Evolutionary conservation across 2,797 vertebrate genomes (phyloP).

Genomic region (Periparus ater): DNA sequence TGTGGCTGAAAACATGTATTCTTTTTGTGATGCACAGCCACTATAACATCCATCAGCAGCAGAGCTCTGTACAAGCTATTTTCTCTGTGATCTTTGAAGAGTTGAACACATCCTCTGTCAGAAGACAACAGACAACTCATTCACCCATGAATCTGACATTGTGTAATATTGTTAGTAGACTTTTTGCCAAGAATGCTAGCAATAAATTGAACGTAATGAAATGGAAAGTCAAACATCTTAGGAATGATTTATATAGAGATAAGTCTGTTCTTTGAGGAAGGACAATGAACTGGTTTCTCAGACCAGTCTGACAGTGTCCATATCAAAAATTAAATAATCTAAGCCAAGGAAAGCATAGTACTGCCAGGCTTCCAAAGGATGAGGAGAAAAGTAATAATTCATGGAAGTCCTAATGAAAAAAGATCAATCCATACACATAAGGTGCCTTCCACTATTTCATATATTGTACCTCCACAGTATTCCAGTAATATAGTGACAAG

Average conservation of each 20-base stretch:
- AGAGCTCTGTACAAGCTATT: neutral
- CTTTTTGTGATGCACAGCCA: neutral
- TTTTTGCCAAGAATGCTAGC: neutral
- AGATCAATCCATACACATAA: neutral
- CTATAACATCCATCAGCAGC: neutral
- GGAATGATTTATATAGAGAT: neutral
- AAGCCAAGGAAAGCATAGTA: neutral
- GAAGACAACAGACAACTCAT: neutral
- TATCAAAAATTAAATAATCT: neutral
- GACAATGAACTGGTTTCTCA: neutral
- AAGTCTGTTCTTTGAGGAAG: neutral
- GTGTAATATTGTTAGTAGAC: neutral
- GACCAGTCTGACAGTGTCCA: neutral
- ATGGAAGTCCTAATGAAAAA: neutral
- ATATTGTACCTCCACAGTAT: neutral
- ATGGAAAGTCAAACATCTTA: neutral
- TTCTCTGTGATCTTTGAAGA: neutral
- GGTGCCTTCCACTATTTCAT: neutral
- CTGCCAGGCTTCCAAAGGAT: neutral
- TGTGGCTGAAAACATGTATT: neutral
- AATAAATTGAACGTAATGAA: conserved; percentile 8
- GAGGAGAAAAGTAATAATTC: neutral
- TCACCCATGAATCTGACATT: neutral
- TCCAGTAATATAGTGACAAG: neutral
- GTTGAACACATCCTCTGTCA: neutral